Base-by-base conservation (phyloP, 2,888 invertebrate genomes). In the Lasioglossum vierecki region DNA sequence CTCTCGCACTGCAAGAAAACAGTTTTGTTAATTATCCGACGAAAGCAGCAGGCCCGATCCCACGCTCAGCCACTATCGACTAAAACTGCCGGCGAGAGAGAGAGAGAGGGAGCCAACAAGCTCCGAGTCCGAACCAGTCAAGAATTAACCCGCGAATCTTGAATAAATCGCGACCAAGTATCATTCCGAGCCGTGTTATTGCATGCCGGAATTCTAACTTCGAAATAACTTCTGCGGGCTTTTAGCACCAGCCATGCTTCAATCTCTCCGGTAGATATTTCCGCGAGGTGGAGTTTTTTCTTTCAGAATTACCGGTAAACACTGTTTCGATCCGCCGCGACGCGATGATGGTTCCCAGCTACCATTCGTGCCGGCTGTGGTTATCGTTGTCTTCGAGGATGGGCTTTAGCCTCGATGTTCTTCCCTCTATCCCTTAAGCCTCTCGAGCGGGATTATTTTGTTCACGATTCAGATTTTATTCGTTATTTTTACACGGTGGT, bases 1-100 rank as follows among this genome's bases (percentile, higher is more conserved):
- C 85, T 79, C 76, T 79, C 76, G 83, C 77, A 80, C 76, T 73
- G 89, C 88, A 91, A 91, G 92, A 92, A 91, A 91, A 89, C 91
- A 90, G 92, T 93, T 94, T 94, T 89, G 92, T 93, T 94, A 94
- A 94, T 94, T 94, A 94, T 93, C 93, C 93, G 92, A 91, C 89
- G 92, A 93, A 92, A 94, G 90, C 93, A 93, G 91, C 91, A 84
- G 93, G 91, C 88, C 81, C 71, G 83, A 76, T 93, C 93, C 89
- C 92, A 92, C 92, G 92, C 88, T 89, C 68, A 68, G 78, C 63
- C 83, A 75, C 87, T 90, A 91, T 89, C 90, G 85, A 89, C 76
- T 79, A 78, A 82, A 84, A 80, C 89, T 41, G 41, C 11, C 39
- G 41, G 22, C 4, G 11, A n/a, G 53, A 8, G 53, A 9, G 22